A percentile compares a stretch with the other conserved stretches of the same genome.
Conservation (phyloP, 2,797 vertebrate species). For the Clarias fuscus region DNA sequence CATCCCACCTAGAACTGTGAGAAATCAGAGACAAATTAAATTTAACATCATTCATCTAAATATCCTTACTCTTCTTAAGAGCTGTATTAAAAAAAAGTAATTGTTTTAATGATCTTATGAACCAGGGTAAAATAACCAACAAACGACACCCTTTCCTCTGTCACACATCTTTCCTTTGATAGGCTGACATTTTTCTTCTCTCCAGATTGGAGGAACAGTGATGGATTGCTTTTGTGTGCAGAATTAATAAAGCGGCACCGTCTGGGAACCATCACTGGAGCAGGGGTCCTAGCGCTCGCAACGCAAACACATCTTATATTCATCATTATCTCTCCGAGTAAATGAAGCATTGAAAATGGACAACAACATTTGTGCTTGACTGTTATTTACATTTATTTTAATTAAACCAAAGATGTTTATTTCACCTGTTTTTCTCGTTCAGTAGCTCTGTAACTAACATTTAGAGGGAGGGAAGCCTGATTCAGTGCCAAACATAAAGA, state of each 20-base stretch:
- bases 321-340: slow-evolving; percentile 66
- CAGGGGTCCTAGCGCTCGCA: slow-evolving; percentile 59
- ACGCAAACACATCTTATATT: slow-evolving; percentile 77
- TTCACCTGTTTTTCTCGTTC: slow-evolving; percentile 65
- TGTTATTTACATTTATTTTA: slow-evolving; percentile 71
- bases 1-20: background rate
- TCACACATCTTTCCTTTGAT: slow-evolving; percentile 41
- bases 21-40: background rate
- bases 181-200: slow-evolving; percentile 63
- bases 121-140: slow-evolving; percentile 20
- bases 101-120: slow-evolving; percentile 34
- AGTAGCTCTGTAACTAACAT: slow-evolving; percentile 65
- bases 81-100: background rate
- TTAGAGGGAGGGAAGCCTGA: slow-evolving; percentile 60
- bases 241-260: slow-evolving; percentile 71
- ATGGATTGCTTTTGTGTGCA: slow-evolving; percentile 73
- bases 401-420: slow-evolving; percentile 71
- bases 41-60: background rate
- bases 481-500: slow-evolving; percentile 53
- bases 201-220: slow-evolving; percentile 60
- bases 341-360: slow-evolving; percentile 66
- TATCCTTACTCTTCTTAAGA: background rate
- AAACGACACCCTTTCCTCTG: slow-evolving; percentile 13
- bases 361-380: slow-evolving; percentile 60
- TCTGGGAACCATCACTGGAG: slow-evolving; percentile 67